These are phyloP conservation scores for Melinopterus prodromus DNA, from an alignment of 2,888 invertebrate genomes.

Conservation along the genomic window DNA sequence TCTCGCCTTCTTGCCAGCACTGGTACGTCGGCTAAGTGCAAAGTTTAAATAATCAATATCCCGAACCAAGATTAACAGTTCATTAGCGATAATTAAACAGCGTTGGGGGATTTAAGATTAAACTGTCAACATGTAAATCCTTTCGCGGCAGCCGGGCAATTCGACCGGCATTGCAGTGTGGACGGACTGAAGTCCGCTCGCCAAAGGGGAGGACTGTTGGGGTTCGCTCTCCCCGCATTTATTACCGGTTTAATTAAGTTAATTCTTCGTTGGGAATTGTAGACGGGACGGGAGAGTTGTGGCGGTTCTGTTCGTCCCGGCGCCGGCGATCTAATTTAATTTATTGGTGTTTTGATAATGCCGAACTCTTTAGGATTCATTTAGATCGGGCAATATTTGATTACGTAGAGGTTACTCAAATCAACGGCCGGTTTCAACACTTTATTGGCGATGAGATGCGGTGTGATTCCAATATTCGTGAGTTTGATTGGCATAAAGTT, in stretches of 20 bases:
- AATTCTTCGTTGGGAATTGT: conserved; percentile 8
- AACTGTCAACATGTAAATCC: conserved; percentile 40
- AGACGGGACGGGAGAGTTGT: not conserved
- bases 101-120: conserved; percentile 36
- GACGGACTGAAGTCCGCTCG: not conserved
- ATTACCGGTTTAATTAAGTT: conserved; percentile 6
- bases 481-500: too few relatives aligned
- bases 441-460: not conserved
- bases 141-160: conserved; percentile 26
- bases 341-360: not conserved
- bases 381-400: not conserved
- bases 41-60: conserved; percentile 48
- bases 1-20: not conserved
- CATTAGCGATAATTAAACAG: conserved; percentile 40
- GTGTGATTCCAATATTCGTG: too few relatives aligned
- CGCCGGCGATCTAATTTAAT: not conserved
- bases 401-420: not conserved
- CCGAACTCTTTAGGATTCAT: not conserved
- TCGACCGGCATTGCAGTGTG: not conserved
- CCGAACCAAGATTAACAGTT: conserved; percentile 43
- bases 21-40: conserved; percentile 37
- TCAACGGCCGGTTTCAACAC: not conserved
- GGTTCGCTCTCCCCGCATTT: not conserved
- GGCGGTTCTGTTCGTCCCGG: not conserved
- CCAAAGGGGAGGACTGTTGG: not conserved